Evolutionary conservation across 2,888 invertebrate species (phyloP), one percentile per base, ranked within the genome.

Genomic region (Sipha maydis): DNA sequence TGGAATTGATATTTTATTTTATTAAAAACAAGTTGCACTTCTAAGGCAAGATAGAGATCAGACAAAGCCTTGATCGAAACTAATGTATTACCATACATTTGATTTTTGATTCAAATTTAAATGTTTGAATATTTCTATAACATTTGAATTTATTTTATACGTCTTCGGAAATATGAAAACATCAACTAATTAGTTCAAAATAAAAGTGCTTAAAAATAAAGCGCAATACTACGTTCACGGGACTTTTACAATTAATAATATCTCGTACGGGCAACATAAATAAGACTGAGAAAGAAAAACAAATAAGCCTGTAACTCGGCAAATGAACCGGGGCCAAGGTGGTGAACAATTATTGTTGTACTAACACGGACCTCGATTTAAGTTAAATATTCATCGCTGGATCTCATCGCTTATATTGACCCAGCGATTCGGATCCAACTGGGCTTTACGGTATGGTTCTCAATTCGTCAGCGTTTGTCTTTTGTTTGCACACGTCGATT

Each of bases 331-430:
- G 34, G 14, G 17, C 14, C 17, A 71, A 11, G 31, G 0, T 31
- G 4, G 56, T 83, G 11, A 73, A 83, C 56, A 56, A 75, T 5
- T 56, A 75, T 28, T 17, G 75, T 56, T 80, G 41, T 41, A 67
- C 34, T 34, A n/a, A 8, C 1, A 3, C 34, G 17, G n/a, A n/a
- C 41, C 25, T 77, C 77, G 77, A 41, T 17, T 54, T n/a, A 79
- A 85, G 85, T 85, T 54, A 79, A 85, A 85, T 41, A 84, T 78
- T 54, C n/a, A 34, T 56, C 77, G 48, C n/a, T n/a, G 78, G 78
- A 85, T 54, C 11, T 34, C 34, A 54, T 56, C 56, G 56, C 69
- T 79, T 19, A 19, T 77, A 85, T 77, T 77, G 84, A 85, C 76
- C 56, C 17, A 4, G 38, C 41, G 76, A 77, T 28, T 85, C 41